phyloP scores from a whole-genome alignment of 2,888 invertebrate genomes.

The Phaonia tiefii region DNA sequence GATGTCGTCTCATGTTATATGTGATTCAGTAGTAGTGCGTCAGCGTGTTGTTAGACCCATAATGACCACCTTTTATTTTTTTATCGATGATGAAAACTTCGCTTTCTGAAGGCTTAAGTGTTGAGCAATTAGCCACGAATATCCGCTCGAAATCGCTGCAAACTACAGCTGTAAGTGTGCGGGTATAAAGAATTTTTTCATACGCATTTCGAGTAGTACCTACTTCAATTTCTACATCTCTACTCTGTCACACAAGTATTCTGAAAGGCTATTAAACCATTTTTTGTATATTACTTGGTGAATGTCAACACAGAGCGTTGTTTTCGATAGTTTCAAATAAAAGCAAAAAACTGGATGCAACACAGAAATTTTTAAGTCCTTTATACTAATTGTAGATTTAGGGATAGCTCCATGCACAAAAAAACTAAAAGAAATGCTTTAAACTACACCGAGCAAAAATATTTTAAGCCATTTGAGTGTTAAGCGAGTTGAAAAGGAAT shows the following conservation, averaged over 20 bases:
- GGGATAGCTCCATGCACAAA: not conserved
- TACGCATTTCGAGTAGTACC: not conserved
- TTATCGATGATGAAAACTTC: too few species aligned
- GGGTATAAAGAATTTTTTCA: not conserved
- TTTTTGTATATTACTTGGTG: constrained; percentile 1
- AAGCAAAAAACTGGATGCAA: not conserved
- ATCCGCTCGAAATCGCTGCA: too few species aligned
- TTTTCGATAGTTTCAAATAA: not conserved
- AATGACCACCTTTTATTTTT: too few species aligned
- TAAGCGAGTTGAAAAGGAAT: constrained; percentile 37
- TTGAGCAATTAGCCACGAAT: too few species aligned
- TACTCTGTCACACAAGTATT: not conserved
- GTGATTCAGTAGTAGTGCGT: too few species aligned
- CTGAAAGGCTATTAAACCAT: not conserved
- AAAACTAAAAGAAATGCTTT: not conserved
- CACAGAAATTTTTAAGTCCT: constrained; percentile 8
- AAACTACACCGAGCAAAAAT: not conserved
- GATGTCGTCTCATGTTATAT: too few species aligned
- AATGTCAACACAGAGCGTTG: constrained; percentile 3
- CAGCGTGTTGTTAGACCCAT: too few species aligned
- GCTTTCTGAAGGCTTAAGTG: too few species aligned
- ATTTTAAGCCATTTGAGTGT: constrained; percentile 16
- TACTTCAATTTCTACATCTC: not conserved
- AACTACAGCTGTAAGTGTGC: not conserved
- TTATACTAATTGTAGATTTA: constrained; percentile 39